Conservation (phyloP, 2,797 vertebrate species). For the Lutjanus campechanus region DNA sequence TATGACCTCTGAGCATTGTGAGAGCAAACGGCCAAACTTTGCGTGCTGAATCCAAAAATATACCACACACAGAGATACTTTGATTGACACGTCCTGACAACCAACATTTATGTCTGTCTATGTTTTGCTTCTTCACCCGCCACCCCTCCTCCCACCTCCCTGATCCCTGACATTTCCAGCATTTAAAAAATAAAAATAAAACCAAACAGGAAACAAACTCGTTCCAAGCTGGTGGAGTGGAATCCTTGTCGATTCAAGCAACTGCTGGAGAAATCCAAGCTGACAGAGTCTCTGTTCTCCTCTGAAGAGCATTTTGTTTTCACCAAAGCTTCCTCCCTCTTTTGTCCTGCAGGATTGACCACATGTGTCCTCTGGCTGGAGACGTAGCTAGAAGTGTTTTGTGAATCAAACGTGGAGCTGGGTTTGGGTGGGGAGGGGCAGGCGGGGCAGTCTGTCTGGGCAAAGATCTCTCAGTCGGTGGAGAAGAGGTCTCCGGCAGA, state of each 20-base stretch:
- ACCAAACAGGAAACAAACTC: slow-evolving; percentile 66
- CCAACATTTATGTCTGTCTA: slow-evolving; percentile 28
- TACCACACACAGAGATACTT: slow-evolving; percentile 35
- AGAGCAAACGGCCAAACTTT: slow-evolving; percentile 27
- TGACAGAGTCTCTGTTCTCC: slow-evolving; percentile 65
- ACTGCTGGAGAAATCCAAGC: slow-evolving; percentile 49
- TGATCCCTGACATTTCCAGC: slow-evolving; percentile 35
- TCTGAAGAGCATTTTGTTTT: slow-evolving; percentile 52
- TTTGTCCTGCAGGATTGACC: slow-evolving; percentile 50
- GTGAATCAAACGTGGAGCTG: slow-evolving; percentile 57
- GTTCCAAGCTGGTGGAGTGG: slow-evolving; percentile 79
- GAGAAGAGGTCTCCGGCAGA: slow-evolving; percentile 99
- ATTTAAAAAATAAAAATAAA: slow-evolving; percentile 71
- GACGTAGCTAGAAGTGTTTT: slow-evolving; percentile 44
- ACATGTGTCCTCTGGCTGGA: slow-evolving; percentile 43
- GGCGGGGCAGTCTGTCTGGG: slow-evolving; percentile 4
- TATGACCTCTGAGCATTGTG: slow-evolving; percentile 40
- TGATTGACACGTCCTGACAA: slow-evolving; percentile 40
- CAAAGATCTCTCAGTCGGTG: slow-evolving; percentile 89
- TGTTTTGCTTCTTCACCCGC: slow-evolving; percentile 16
- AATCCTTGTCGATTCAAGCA: slow-evolving; percentile 64
- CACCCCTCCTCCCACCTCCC: not conserved
- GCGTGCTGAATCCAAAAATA: slow-evolving; percentile 34
- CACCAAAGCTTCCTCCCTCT: slow-evolving; percentile 43
- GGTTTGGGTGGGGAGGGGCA: slow-evolving; percentile 39